Base-by-base conservation (phyloP, 1,140 invertebrate genomes). In the Telenomus remus region DNA sequence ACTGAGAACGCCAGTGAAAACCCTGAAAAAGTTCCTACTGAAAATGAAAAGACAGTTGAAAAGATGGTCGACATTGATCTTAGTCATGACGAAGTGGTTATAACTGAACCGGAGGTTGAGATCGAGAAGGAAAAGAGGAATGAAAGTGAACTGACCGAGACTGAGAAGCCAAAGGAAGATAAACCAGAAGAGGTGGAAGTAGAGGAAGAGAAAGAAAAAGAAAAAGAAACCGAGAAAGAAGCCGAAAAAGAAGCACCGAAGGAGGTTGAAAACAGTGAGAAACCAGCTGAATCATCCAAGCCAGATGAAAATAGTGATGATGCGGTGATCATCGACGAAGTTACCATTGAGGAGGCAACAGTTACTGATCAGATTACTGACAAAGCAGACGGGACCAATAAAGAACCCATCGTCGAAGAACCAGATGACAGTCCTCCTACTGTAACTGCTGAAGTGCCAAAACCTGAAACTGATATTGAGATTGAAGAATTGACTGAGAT, bases 401-500 rank as follows among this genome's bases (percentile, higher is more conserved):
- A 63, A n/a, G 19, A 61, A 19, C 43, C 60, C 6, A 51, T 61
- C 16, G 19, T 68, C 5, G 48, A 54, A 46, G 47, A 70, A 35
- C 49, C 42, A 35, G 59, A 68, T 0, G 70, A 66, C 1, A 53
- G 14, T 27, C 39, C 13, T 3, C 4, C 49, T 35, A n/a, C n/a
- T n/a, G n/a, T 4, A 16, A 19, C 10, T 2, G 11, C 1, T 12
- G 16, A 53, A 11, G 16, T 14, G 57, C 59, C 7, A 27, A 61
- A 55, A 71, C 51, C 42, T 46, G 44, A 59, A 43, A 37, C 11
- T 34, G 9, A 60, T 33, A 12, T 33, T 4, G 47, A 69, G 47
- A 46, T 49, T 4, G 33, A 65, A 19, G 76, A 80, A 76, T 27
- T 88, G 12, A 34, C 74, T 4, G 73, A 82, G 33, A 63, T 92